Conservation (phyloP, 2,113 vertebrate genomes). For the Tragelaphus imberbis region DNA sequence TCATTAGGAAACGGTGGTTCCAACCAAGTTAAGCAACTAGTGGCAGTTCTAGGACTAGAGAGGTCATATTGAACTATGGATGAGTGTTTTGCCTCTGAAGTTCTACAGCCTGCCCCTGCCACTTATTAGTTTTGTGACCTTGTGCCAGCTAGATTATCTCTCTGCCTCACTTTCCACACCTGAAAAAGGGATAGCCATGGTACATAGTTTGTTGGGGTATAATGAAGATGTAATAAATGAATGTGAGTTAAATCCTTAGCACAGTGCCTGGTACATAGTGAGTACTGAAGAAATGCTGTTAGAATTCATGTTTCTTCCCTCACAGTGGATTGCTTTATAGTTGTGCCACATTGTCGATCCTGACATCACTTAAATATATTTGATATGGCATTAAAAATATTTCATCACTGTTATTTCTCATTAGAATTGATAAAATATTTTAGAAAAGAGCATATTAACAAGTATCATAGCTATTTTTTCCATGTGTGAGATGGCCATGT, state of each 20-base stretch:
- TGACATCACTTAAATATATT: slow-evolving; percentile 18
- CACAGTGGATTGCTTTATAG: not conserved
- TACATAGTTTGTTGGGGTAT: not conserved
- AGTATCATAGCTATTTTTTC: slow-evolving; percentile 17
- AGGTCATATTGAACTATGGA: not conserved
- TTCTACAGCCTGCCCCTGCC: not conserved
- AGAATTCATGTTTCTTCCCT: not conserved
- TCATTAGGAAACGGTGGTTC: not conserved
- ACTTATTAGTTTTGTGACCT: not conserved
- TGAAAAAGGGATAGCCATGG: not conserved
- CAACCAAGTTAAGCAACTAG: not conserved
- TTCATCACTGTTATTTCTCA: slow-evolving; percentile 26
- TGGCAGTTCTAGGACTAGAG: not conserved
- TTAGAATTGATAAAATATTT: slow-evolving; percentile 45
- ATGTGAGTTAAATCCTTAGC: not conserved
- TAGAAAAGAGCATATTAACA: slow-evolving; percentile 34
- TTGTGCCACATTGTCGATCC: not conserved
- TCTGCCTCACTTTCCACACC: not conserved
- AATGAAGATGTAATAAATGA: not conserved
- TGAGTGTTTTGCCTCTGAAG: not conserved
- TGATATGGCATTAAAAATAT: not conserved
- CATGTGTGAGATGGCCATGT: slow-evolving; percentile 40
- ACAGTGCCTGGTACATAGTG: not conserved
- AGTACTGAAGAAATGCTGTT: not conserved
- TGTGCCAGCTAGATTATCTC: not conserved